Evolutionary conservation across 2,113 vertebrate species (phyloP), one percentile per base, ranked within the genome.

Genomic region (Fregetta grallaria): DNA sequence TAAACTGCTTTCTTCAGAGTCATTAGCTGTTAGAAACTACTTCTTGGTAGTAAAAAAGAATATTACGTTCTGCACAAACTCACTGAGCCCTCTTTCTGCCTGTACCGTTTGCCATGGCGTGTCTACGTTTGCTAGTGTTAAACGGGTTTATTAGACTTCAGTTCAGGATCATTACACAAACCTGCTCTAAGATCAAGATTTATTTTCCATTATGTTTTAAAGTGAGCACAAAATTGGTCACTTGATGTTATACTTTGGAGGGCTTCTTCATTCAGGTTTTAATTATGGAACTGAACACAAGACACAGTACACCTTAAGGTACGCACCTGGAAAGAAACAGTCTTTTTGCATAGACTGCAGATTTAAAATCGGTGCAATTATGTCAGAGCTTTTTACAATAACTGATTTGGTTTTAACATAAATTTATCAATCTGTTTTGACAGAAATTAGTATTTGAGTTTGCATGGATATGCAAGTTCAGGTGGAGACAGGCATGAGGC

Each of bases 241-340:
- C 30, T 7, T 56, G 68, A 23, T 77, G 61, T 72, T 95, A 55
- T 81, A 23, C 92, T 91, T 62, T 95, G 80, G 90, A 96, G 80
- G 66, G 50, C 61, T 97, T 86, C 93, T 95, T 93, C 75, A 59
- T 91, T 82, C 72, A 38, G 49, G 66, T 91, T 97, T 98, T 93
- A 96, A 92, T 96, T 97, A 96, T 88, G 93, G 95, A 97, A 92
- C 86, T 96, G 95, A 96, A 77, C 75, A 61, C 77, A 50, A 73
- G 70, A 42, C 68, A 32, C 38, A 49, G 40, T 38, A 16, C 36
- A n/a, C 42, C 90, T 38, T 82, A 40, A 10, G 62, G 68, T 70
- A 13, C 0, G 27, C 50, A 91, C 81, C 91, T 88, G 79, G 68
- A 56, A 79, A 85, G 74, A 92, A 66, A 49, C 61, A 77, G 42